phyloP scores from a whole-genome alignment of 2,888 invertebrate genomes.

The Protodeltote pygarga region DNA sequence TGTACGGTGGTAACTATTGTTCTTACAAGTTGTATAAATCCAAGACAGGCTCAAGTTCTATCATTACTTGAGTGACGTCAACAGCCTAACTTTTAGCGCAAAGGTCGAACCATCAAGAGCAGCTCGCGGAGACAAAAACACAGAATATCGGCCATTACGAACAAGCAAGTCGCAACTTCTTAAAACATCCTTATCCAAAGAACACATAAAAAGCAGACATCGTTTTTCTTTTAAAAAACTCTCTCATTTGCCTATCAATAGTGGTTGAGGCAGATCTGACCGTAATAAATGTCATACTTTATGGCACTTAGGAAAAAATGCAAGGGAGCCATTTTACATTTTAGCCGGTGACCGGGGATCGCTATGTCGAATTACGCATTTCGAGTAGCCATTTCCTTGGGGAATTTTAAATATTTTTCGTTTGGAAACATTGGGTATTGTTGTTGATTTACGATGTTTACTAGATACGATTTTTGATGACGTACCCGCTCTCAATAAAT shows the following conservation, averaged over 20 bases:
- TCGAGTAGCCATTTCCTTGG: conserved; percentile 80
- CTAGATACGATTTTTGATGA: conserved; percentile 27
- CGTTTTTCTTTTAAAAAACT: conserved; percentile 87
- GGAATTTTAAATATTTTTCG: conserved; percentile 71
- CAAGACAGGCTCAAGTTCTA: conserved; percentile 28
- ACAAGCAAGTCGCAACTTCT: conserved; percentile 71
- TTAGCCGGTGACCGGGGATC: conserved; percentile 82
- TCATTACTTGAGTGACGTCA: conserved; percentile 13
- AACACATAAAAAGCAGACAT: conserved; percentile 87
- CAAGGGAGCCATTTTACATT: conserved; percentile 86
- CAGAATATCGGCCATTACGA: conserved; percentile 65
- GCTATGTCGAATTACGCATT: conserved; percentile 81
- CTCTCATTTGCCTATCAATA: conserved; percentile 88
- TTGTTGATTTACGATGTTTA: conserved; percentile 53
- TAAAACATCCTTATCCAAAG: conserved; percentile 82
- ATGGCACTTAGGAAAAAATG: conserved; percentile 86
- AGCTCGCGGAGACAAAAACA: conserved; percentile 56
- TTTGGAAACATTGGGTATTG: conserved; percentile 49
- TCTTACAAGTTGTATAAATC: conserved; percentile 15
- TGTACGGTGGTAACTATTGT: conserved; percentile 2
- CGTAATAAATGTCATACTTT: conserved; percentile 87
- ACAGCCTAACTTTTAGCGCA: conserved; percentile 30
- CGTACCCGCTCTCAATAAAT: conserved; percentile 1
- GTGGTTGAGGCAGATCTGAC: conserved; percentile 86
- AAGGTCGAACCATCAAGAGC: conserved; percentile 46